A percentile compares a stretch with the other conserved stretches of the same genome.
Evolutionary conservation across 2,888 invertebrate genomes (phyloP).

Genomic region (Pollenia labialis): DNA sequence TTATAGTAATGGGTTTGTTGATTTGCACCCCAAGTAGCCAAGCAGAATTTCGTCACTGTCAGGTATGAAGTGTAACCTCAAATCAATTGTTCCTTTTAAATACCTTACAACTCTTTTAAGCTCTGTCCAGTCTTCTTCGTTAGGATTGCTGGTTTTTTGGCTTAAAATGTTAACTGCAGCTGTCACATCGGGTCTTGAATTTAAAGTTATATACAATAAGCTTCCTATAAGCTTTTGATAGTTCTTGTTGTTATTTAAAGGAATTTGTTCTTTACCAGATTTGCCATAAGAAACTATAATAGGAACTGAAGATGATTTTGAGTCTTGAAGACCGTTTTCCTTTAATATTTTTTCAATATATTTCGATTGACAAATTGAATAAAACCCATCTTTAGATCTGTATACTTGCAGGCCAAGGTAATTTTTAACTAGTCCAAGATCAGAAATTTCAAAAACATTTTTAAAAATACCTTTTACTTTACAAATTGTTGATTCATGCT

Average conservation of each 20-base stretch:
- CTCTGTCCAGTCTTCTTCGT: conserved; percentile 17
- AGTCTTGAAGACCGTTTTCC: not conserved
- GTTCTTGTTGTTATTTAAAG: not conserved
- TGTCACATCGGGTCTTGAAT: not conserved
- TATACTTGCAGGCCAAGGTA: not conserved
- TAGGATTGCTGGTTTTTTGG: conserved; percentile 5
- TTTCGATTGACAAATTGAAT: not conserved
- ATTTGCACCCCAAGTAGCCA: not conserved
- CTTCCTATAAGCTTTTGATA: conserved; percentile 1
- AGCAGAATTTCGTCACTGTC: not conserved
- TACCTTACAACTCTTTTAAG: not conserved
- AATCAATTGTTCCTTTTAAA: not conserved
- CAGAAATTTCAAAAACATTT: not conserved
- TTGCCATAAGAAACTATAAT: not conserved
- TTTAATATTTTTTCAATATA: conserved; percentile 1
- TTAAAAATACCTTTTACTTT: not conserved
- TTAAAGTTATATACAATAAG: not conserved
- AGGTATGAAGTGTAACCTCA: not conserved
- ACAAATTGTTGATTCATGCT: not conserved
- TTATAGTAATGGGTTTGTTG: not conserved
- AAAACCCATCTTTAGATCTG: not conserved
- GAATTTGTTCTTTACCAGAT: not conserved
- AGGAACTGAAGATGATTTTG: not conserved
- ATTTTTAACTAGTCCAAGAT: not conserved
- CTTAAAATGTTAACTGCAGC: conserved; percentile 11